phyloP scores from a whole-genome alignment of 2,113 vertebrate genomes.

The Aptenodytes patagonicus region DNA sequence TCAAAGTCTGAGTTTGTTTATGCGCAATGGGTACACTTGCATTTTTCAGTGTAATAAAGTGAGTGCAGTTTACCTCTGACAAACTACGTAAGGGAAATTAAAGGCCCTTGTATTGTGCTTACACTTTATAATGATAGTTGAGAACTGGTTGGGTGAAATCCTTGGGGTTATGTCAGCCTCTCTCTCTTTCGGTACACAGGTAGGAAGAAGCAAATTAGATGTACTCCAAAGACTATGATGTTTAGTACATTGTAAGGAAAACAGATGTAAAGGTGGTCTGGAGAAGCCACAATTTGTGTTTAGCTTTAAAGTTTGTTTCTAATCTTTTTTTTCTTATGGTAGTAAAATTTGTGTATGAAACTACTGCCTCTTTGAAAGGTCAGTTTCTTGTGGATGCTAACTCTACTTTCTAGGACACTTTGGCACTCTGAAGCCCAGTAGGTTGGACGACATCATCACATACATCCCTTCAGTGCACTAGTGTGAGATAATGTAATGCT shows the following conservation, averaged over 20 bases:
- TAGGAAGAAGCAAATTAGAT: not conserved
- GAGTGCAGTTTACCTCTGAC: not conserved
- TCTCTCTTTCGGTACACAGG: not conserved
- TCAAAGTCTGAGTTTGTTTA: constrained; percentile 65
- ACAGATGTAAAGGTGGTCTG: not conserved
- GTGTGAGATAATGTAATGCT: not conserved
- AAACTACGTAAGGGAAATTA: not conserved
- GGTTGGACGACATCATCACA: not conserved
- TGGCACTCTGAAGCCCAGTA: not conserved
- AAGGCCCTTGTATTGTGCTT: not conserved
- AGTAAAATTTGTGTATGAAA: not conserved
- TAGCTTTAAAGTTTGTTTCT: not conserved
- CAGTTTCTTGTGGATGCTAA: not conserved
- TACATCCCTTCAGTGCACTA: not conserved
- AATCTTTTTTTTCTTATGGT: not conserved
- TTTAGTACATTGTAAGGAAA: not conserved
- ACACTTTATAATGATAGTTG: not conserved
- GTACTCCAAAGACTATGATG: not conserved
- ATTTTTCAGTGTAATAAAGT: constrained; percentile 3
- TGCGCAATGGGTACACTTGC: constrained; percentile 1
- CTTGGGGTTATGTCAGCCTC: not conserved
- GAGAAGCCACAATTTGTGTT: not conserved
- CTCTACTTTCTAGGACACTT: not conserved
- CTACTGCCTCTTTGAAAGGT: not conserved
- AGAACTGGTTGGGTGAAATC: not conserved